A percentile compares a stretch with the other conserved stretches of the same genome.
phyloP scores from a whole-genome alignment of 2,888 invertebrate genomes.

The Ormyrus rosae region DNA sequence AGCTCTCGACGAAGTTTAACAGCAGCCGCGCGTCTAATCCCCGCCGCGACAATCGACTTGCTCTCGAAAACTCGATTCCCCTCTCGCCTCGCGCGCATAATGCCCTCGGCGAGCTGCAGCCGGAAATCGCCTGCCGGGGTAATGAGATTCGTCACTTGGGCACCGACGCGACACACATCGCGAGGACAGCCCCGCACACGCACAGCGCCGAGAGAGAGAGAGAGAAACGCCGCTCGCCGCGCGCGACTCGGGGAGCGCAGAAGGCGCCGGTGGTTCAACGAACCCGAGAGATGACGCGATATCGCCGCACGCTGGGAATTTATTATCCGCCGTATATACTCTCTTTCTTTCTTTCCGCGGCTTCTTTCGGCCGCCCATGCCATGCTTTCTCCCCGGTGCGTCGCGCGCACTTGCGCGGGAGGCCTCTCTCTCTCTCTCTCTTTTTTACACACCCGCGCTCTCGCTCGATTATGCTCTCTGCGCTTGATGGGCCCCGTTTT shows the following conservation, averaged over 20 bases:
- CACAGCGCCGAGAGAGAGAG: not conserved
- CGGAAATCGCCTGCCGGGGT: constrained; percentile 18
- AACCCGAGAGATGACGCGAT: constrained; percentile 59
- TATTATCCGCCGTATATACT: constrained; percentile 64
- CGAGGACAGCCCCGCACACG: not conserved
- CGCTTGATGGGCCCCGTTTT: too few species aligned
- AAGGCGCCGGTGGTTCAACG: constrained; percentile 43
- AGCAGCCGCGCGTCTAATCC: too few species aligned
- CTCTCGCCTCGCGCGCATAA: too few species aligned
- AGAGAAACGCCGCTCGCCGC: not conserved
- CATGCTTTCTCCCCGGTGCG: not conserved
- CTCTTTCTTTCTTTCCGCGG: constrained; percentile 56
- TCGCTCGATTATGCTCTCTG: not conserved
- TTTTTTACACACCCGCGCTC: constrained; percentile 3
- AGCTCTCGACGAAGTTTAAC: too few species aligned
- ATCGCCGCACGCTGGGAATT: constrained; percentile 68
- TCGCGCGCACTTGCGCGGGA: too few species aligned
- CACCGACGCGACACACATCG: constrained; percentile 26
- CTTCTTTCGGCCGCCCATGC: constrained; percentile 1
- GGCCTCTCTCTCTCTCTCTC: constrained; percentile 11
- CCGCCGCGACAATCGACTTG: too few species aligned
- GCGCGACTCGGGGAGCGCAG: constrained; percentile 15
- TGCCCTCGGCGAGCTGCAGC: too few species aligned
- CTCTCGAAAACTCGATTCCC: too few species aligned
- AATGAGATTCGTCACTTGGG: constrained; percentile 44